Base-by-base conservation (phyloP, 2,113 vertebrate genomes). In the Dipodomys stephensi region DNA sequence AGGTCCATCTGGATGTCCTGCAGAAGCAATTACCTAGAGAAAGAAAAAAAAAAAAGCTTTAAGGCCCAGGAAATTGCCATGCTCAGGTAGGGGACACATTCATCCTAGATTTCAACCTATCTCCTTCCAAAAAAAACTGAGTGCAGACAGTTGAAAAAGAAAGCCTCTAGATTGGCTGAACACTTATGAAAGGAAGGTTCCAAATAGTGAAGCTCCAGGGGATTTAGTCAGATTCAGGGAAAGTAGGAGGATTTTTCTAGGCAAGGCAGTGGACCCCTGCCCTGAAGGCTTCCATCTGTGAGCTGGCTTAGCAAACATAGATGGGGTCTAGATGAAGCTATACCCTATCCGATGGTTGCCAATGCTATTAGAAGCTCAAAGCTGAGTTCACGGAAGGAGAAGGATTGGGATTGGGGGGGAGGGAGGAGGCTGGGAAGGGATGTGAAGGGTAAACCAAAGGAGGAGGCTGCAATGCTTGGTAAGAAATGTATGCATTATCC, bases 121-220 rank as follows among this genome's bases (percentile, higher is more conserved):
- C 76, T 95, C n/a, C 57, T 69, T 91, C 74, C 69, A 84, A 89
- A 96, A 16, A 83, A 81, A 81, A 86, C 85, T 94, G 80, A 72
- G 72, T 85, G 79, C 80, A 95, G 67, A 53, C 49, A 64, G 74
- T 16, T 32, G 6, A 22, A 12, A 35, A 44, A 85, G 73, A 91
- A 69, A 81, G 11, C 67, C 20, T 65, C 27, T 57, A 25, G 7
- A 35, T 76, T 88, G 53, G 72, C 23, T 35, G 72, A 62, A 62
- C 73, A 13, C 25, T 69, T 80, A 92, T 25, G 25, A 90, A 92
- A 93, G 84, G 25, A 88, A 77, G 3, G 3, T 53, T 86, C 44
- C 23, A 79, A 44, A 64, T 6, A 79, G 6, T 23, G 73, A 44
- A 28, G 10, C 53, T 83, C 88, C 62, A 79, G 71, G 77, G 35